Percentiles rank a stretch among this genome's conserved stretches.
Conservation (phyloP, 2,797 vertebrate genomes). For the Syndactyla subalaris region DNA sequence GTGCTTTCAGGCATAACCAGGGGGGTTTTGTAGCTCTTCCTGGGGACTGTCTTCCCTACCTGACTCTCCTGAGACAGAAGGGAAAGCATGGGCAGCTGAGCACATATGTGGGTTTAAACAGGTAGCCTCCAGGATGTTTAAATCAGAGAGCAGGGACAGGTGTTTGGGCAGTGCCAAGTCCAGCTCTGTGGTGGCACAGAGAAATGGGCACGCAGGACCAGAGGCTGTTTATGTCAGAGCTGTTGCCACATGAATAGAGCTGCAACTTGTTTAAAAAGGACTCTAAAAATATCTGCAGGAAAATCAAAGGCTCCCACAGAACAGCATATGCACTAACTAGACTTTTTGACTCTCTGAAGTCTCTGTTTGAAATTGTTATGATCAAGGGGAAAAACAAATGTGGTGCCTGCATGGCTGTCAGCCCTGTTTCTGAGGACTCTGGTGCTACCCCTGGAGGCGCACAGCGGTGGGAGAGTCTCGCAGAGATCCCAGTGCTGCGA, state of each 20-base stretch:
- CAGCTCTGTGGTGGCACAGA: neutral
- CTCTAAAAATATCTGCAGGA: conserved; percentile 51
- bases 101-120: neutral
- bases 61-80: neutral
- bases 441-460: neutral
- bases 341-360: neutral
- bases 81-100: neutral
- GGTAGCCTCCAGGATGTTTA: neutral
- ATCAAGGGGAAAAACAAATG: neutral
- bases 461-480: accelerated
- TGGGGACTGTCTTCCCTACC: neutral
- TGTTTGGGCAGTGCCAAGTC: neutral
- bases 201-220: neutral
- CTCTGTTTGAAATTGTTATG: conserved; percentile 1
- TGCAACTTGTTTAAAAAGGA: neutral
- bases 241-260: neutral
- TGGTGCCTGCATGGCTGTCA: neutral
- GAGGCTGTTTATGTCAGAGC: neutral
- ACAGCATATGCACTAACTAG: neutral
- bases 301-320: conserved; percentile 40
- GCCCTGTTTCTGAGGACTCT: neutral
- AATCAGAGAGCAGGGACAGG: neutral
- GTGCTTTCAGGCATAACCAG: neutral
- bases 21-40: neutral
- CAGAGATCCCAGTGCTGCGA: too few relatives aligned